Evolutionary conservation across 2,888 invertebrate genomes (phyloP), one percentile per base, ranked within the genome.

Genomic region (Ephialtes manifestator): DNA sequence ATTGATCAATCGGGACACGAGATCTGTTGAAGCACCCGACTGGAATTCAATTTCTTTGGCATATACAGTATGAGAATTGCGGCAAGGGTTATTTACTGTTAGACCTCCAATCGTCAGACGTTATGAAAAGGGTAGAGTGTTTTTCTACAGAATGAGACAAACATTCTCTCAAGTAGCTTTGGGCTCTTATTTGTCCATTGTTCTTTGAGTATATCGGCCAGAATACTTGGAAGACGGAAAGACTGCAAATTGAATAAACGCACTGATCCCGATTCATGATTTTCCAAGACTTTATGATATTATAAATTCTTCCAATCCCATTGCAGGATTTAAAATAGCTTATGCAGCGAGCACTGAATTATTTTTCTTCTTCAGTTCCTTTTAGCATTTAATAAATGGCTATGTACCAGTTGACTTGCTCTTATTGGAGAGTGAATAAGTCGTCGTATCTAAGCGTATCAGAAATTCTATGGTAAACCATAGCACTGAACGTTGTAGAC

Each of bases 31-130:
- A 70, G 78, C 84, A 70, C 75, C 81, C 67, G 78, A 46, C 35
- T 24, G 74, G 85, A 55, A 85, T 85, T 79, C 85, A 70, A 81
- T 85, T 79, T 81, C 85, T 82, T 75, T 75, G 63, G 70, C 74
- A 85, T 81, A 75, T 75, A 79, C 55, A 28, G 74, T 3, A 35
- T 28, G 72, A 18, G 58, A 18, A 43, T n/a, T 11, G 18, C 13
- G 13, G 8, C 28, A 2, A 74, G 72, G 39, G 18, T 18, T 31
- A 43, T 74, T 60, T 35, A 60, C 31, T 20, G 8, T 20, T 18
- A 24, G 11, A 55, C 8, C 4, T 60, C 28, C 8, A 24, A 35
- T 35, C 28, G 35, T n/a, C 13, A 4, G 63, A 63, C 31, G 63
- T 35, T 63, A n/a, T 31, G 5, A 60, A 28, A 60, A 11, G 18